phyloP scores from a whole-genome alignment of 2,888 invertebrate genomes.

The Drosophila kuntzei region DNA sequence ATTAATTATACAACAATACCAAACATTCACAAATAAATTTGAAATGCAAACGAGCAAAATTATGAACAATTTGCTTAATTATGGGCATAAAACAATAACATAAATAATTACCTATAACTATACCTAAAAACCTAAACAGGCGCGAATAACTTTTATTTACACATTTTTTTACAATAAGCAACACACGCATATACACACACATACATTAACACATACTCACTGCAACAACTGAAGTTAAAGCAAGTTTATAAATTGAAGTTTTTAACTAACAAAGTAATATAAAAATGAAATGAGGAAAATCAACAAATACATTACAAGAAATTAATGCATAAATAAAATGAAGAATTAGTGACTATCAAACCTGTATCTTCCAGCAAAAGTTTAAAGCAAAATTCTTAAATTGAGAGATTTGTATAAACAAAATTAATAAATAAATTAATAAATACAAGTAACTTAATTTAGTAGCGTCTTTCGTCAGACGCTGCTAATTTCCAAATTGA shows the following conservation, averaged over 20 bases:
- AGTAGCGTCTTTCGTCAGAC: constrained; percentile 50
- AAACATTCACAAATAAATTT: constrained; percentile 55
- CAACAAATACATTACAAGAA: constrained; percentile 51
- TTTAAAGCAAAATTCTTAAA: constrained; percentile 66
- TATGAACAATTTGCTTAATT: constrained; percentile 54
- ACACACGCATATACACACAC: constrained; percentile 35
- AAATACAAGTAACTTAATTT: constrained; percentile 45
- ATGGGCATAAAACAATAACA: constrained; percentile 78
- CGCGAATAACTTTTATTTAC: constrained; percentile 74
- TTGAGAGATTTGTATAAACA: constrained; percentile 67
- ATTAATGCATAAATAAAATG: constrained; percentile 70
- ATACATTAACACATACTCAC: constrained; percentile 25
- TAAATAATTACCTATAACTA: constrained; percentile 62
- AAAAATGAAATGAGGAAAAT: constrained; percentile 30
- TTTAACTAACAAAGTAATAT: constrained; percentile 43
- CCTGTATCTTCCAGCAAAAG: constrained; percentile 85
- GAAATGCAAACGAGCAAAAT: constrained; percentile 51
- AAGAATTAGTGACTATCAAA: constrained; percentile 86
- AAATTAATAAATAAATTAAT: constrained; percentile 37
- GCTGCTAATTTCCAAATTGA: constrained; percentile 41
- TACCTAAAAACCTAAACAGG: constrained; percentile 35
- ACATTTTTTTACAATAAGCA: constrained; percentile 74
- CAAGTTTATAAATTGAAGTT: constrained; percentile 50
- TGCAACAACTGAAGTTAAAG: constrained; percentile 42
- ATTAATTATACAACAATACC: constrained; percentile 79